These are phyloP conservation scores for Synchiropus splendidus DNA, from an alignment of 2,113 vertebrate genomes.

Conservation along the genomic window DNA sequence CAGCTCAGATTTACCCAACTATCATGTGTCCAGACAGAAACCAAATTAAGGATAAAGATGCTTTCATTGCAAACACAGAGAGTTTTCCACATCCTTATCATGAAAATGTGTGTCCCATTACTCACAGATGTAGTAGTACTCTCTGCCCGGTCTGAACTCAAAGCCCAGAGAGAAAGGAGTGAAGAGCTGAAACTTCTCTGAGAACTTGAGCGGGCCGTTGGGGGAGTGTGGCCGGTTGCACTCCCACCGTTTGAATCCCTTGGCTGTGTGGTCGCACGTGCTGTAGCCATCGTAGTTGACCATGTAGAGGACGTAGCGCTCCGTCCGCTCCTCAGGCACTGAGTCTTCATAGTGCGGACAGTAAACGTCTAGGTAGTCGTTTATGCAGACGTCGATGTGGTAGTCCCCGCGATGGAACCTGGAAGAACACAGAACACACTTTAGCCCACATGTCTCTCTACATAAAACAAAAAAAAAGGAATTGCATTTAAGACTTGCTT, in stretches of 20 bases:
- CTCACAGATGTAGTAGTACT: conserved; percentile 99
- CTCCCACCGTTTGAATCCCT: conserved; percentile 98
- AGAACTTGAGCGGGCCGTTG: conserved; percentile 96
- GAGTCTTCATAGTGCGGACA: conserved; percentile 95
- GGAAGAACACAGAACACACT: conserved; percentile 5
- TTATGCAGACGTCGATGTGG: conserved; percentile 97
- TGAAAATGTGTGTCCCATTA: too few relatives aligned
- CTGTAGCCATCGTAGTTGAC: conserved; percentile 99
- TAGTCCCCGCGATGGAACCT: conserved; percentile 93
- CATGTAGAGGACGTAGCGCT: conserved; percentile 97
- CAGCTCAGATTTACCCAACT: too few relatives aligned
- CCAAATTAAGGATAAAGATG: too few relatives aligned
- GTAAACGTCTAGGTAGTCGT: conserved; percentile 97
- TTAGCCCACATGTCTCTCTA: too few relatives aligned
- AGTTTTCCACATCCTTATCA: too few relatives aligned
- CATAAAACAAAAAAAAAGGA: not conserved
- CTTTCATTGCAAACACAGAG: too few relatives aligned
- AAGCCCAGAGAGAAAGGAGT: conserved; percentile 98
- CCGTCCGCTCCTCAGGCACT: conserved; percentile 86
- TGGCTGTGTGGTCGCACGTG: conserved; percentile 93
- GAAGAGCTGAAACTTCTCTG: conserved; percentile 99
- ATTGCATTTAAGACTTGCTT: conserved; percentile 2
- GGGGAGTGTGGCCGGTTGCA: conserved; percentile 94
- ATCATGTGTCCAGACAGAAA: too few relatives aligned
- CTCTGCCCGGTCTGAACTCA: conserved; percentile 94